phyloP scores from a whole-genome alignment of 2,113 vertebrate species.

The Cyanocitta stelleri region DNA sequence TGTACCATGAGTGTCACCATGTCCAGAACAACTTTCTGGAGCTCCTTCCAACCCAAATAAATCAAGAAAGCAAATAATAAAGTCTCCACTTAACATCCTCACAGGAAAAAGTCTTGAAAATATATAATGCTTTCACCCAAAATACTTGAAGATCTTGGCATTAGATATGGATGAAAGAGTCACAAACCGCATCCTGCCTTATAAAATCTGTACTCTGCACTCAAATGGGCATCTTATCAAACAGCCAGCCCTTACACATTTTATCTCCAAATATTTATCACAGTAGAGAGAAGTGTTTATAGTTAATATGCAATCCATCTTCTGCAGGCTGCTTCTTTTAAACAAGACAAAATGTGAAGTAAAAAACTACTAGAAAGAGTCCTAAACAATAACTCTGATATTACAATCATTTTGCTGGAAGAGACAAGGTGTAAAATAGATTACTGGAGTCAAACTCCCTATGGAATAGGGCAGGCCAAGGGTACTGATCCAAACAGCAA shows the following conservation, averaged over 20 bases:
- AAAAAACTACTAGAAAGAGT: background rate
- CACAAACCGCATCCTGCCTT: background rate
- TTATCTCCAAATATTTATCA: constrained; percentile 27
- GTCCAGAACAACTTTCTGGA: background rate
- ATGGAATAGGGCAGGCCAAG: background rate
- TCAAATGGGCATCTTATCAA: background rate
- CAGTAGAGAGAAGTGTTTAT: background rate
- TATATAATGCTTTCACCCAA: background rate
- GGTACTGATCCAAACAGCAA: background rate
- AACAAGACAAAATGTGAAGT: background rate
- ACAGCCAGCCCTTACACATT: background rate
- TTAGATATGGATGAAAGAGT: background rate
- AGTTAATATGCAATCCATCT: constrained; percentile 25
- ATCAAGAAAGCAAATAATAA: background rate
- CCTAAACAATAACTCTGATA: background rate
- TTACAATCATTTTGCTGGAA: background rate
- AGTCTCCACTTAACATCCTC: background rate
- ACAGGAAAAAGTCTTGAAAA: background rate
- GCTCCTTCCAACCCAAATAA: background rate
- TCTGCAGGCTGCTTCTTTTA: background rate
- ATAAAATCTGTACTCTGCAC: background rate
- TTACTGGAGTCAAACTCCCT: background rate
- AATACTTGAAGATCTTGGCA: background rate
- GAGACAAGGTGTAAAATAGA: background rate
- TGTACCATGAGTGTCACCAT: background rate